Evolutionary conservation across 2,113 vertebrate species (phyloP), one percentile per base, ranked within the genome.

Genomic region (Tupaia tana): DNA sequence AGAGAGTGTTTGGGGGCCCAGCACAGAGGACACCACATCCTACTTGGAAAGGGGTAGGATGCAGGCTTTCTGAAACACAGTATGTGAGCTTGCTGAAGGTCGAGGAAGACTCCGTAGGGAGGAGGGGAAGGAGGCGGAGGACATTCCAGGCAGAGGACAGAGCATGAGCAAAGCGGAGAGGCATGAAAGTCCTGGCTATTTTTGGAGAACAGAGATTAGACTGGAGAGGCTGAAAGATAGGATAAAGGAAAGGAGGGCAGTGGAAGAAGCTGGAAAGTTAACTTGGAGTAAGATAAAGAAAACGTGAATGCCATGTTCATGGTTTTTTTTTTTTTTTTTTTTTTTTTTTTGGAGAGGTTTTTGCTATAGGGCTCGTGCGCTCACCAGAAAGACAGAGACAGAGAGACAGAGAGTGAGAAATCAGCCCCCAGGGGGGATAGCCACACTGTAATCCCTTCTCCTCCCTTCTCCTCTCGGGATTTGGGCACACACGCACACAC

Each of bases 141-240:
- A 81, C 97, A 95, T 96, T 96, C 96, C 96, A 91, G 94, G 89
- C 93, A 89, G 91, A 85, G 91, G 94, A 93, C 63, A 22, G 89
- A 93, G 87, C 54, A 83, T 97, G 97, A 97, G 97, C 96, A 73
- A 79, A 97, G 95, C 95, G 16, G 75, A 95, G 83, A 97, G 94
- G 96, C 86, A 97, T 74, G 97, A 97, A 81, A 77, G 67, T 31
- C 24, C 91, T 86, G 84, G 91, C 94, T 97, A 97, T 97, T 97
- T 97, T 96, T 58, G 90, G 96, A 97, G 80, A 93, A 64, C n/a
- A 52, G 93, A n/a, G 96, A 97, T 97, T 97, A 97, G 91, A 86
- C 27, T 96, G 86, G 77, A 97, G 93, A 93, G 97, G 86, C 58
- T 94, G 63, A 61, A 59, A 89, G 96, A 96, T 89, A 96, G 94